Evolutionary conservation across 2,113 vertebrate genomes (phyloP).

Genomic region (Coreoperca whiteheadi): DNA sequence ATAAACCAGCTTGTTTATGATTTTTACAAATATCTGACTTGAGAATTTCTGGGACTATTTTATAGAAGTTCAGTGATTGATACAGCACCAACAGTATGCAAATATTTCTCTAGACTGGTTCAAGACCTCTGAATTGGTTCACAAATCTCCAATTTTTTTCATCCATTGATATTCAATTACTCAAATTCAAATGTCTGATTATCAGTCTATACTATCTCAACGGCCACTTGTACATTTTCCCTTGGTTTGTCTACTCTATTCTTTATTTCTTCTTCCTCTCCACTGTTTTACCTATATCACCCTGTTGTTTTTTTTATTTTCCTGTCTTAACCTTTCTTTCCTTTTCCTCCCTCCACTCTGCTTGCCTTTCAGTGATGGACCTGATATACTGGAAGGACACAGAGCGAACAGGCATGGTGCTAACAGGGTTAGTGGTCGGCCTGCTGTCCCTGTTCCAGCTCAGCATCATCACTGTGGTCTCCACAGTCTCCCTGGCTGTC

Average conservation of each 20-base stretch:
- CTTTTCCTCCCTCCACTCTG: background rate
- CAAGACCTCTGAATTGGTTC: background rate
- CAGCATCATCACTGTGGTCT: conserved; percentile 89
- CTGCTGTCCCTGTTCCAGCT: conserved; percentile 91
- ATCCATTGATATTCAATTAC: background rate
- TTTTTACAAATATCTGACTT: background rate
- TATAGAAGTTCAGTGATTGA: background rate
- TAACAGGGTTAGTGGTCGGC: conserved; percentile 87
- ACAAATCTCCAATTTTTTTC: no score
- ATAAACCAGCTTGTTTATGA: background rate
- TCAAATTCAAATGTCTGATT: background rate
- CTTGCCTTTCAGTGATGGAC: conserved; percentile 82
- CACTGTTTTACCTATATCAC: background rate
- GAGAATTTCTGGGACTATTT: background rate
- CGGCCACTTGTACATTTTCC: background rate
- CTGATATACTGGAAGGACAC: conserved; percentile 92
- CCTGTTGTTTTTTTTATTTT: background rate
- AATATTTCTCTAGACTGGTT: background rate
- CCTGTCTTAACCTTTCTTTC: background rate
- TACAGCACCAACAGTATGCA: background rate
- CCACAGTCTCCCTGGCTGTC: conserved; percentile 86
- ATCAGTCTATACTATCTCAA: background rate
- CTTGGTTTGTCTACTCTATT: background rate
- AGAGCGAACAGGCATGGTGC: conserved; percentile 86
- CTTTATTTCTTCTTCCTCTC: background rate